Evolutionary conservation across 2,113 vertebrate species (phyloP).

Genomic region (Neomonachus schauinslandi): DNA sequence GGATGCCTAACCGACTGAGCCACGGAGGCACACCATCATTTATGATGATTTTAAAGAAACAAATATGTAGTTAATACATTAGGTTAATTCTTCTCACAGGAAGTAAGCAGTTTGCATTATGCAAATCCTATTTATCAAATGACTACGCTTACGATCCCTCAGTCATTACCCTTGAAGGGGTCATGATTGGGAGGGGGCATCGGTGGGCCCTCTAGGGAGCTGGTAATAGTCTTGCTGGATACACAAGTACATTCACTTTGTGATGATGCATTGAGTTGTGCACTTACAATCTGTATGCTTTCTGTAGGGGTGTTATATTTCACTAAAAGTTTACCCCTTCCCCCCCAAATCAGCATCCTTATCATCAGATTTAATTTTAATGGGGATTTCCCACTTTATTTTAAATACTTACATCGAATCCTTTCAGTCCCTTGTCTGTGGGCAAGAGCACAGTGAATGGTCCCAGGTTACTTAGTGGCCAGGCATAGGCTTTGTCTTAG

Average conservation of each 20-base stretch:
- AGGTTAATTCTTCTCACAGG: not conserved
- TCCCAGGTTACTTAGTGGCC: slow-evolving; percentile 91
- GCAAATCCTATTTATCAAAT: not conserved
- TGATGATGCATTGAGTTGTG: not conserved
- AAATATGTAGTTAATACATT: not conserved
- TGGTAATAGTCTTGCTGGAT: not conserved
- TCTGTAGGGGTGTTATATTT: not conserved
- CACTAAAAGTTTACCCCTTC: not conserved
- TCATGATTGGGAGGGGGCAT: not conserved
- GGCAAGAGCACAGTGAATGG: slow-evolving; percentile 95
- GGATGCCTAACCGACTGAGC: not conserved
- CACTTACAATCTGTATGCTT: not conserved
- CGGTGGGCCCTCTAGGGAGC: not conserved
- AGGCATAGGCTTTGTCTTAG: slow-evolving; percentile 89
- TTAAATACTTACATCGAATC: slow-evolving; percentile 85
- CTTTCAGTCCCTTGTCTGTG: slow-evolving; percentile 90
- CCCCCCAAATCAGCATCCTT: not conserved
- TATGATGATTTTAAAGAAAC: not conserved
- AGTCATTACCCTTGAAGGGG: not conserved
- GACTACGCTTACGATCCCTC: not conserved
- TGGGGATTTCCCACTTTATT: not conserved
- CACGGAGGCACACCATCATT: not conserved
- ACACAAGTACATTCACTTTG: not conserved
- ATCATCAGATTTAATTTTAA: not conserved
- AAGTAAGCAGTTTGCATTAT: not conserved